Conservation (phyloP, 1,140 invertebrate genomes). For the Gryllus bimaculatus region DNA sequence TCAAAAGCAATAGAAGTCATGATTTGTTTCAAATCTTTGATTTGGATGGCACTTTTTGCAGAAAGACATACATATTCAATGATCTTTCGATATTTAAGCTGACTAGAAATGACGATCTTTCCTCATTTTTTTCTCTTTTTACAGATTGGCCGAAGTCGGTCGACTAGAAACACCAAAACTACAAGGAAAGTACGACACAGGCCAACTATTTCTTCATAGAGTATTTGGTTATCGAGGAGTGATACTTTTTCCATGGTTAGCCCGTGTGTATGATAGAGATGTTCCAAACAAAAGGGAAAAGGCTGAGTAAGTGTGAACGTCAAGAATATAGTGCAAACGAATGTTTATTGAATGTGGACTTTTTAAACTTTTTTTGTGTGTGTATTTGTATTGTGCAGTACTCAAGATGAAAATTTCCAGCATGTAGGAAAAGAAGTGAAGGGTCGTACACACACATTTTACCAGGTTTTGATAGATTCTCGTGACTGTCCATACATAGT, state of each 20-base stretch:
- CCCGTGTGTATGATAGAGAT: constrained; percentile 88
- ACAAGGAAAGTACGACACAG: constrained; percentile 86
- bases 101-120: too few relatives aligned
- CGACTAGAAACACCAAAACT: constrained; percentile 71
- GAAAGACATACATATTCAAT: neutral
- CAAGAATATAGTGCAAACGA: too few relatives aligned
- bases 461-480: constrained; percentile 93
- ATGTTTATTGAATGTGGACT: constrained; percentile 10
- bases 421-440: constrained; percentile 77
- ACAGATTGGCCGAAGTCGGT: constrained; percentile 68
- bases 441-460: constrained; percentile 86
- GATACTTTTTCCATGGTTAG: constrained; percentile 90
- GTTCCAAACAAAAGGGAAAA: constrained; percentile 47
- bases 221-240: constrained; percentile 95
- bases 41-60: neutral
- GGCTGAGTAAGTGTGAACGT: constrained; percentile 26
- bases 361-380: neutral
- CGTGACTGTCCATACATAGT: constrained; percentile 93
- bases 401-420: constrained; percentile 34
- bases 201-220: constrained; percentile 88
- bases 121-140: constrained; percentile 22
- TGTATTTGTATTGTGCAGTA: constrained; percentile 9
- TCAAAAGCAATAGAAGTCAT: too few relatives aligned
- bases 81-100: too few relatives aligned
- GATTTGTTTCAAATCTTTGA: neutral